These are phyloP conservation scores for Micoletzkya japonica DNA, from an alignment of 2,888 invertebrate genomes.

Conservation along the genomic window DNA sequence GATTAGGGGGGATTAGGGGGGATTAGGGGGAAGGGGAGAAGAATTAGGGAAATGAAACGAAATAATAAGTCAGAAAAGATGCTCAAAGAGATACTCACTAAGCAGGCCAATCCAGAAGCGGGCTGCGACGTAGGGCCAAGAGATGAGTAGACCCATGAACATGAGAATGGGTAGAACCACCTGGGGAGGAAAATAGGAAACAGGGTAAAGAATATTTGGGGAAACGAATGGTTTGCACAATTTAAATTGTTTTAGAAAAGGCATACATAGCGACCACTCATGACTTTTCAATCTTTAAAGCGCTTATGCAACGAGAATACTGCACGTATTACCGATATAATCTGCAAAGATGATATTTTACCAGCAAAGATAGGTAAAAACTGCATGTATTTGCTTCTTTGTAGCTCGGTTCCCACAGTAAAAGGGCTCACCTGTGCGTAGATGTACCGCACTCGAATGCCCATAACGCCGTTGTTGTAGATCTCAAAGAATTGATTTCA, in stretches of 20 bases:
- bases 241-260: no score
- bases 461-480: slow-evolving; percentile 87
- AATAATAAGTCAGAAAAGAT: not conserved
- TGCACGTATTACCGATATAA: no score
- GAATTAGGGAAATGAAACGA: not conserved
- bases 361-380: no score
- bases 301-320: no score
- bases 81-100: slow-evolving; percentile 30
- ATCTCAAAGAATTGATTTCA: slow-evolving; percentile 67
- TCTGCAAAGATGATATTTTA: no score
- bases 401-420: no score
- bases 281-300: no score
- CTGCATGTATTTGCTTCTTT: no score
- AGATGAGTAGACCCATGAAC: slow-evolving; percentile 83
- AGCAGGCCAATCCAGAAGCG: slow-evolving; percentile 68
- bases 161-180: slow-evolving; percentile 87
- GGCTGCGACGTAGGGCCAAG: slow-evolving; percentile 88
- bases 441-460: slow-evolving; percentile 86
- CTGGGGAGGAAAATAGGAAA: slow-evolving; percentile 65
- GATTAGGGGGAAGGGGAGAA: not conserved
- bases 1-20: not conserved
- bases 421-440: slow-evolving; percentile 74
- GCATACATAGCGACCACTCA: no score
- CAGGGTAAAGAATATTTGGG: no score
- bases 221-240: no score